Conservation (phyloP, 2,113 vertebrate species). For the Barnardius zonarius region DNA sequence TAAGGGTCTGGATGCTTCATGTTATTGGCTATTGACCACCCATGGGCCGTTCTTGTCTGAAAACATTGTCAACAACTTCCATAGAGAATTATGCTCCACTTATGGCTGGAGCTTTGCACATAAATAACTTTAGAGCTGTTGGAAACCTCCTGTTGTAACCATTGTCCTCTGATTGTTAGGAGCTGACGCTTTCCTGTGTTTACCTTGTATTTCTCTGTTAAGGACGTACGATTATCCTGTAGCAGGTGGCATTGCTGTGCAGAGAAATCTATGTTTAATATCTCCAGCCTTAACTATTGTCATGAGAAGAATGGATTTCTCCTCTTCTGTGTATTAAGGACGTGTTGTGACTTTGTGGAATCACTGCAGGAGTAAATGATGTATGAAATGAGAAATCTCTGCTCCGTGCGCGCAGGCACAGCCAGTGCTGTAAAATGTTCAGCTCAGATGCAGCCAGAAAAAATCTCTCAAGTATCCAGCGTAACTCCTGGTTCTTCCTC, state of each 20-base stretch:
- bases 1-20: background rate
- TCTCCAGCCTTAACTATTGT: background rate
- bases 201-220: background rate
- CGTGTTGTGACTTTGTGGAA: constrained; percentile 59
- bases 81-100: background rate
- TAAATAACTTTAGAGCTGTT: background rate
- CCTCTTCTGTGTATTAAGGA: constrained; percentile 45
- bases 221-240: background rate
- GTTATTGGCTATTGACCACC: background rate
- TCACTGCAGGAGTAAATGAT: constrained; percentile 71
- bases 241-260: background rate
- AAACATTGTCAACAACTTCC: background rate
- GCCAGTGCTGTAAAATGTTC: background rate
- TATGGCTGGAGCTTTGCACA: background rate
- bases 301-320: constrained; percentile 20
- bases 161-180: background rate
- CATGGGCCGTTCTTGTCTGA: background rate
- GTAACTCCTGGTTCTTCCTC: background rate
- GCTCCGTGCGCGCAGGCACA: background rate
- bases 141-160: background rate
- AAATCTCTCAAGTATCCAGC: background rate
- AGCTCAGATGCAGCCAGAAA: background rate
- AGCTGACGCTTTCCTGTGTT: background rate
- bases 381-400: constrained; percentile 78
- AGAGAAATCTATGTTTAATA: background rate